phyloP scores from a whole-genome alignment of 1,140 invertebrate species.

The Drosophila littoralis region DNA sequence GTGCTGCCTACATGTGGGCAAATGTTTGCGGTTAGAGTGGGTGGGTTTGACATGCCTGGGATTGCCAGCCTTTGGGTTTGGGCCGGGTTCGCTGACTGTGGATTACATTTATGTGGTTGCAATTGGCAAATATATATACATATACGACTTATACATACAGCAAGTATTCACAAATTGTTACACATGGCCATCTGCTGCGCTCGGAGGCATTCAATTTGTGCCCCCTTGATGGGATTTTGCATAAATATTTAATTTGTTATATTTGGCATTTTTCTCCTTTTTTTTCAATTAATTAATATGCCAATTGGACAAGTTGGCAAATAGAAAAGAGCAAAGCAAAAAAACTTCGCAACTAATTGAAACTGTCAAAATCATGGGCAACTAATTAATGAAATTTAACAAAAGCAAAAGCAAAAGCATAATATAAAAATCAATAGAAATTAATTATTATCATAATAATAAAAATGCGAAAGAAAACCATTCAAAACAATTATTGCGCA shows the following conservation, averaged over 20 bases:
- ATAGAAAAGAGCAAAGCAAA: constrained; percentile 22
- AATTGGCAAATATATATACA: constrained; percentile 38
- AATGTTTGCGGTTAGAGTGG: constrained; percentile 71
- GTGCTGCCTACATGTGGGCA: constrained; percentile 70
- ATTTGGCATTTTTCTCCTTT: not conserved
- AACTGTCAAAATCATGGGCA: constrained; percentile 63
- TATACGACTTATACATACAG: not conserved
- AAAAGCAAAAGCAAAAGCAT: constrained; percentile 20
- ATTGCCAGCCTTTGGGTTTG: not conserved
- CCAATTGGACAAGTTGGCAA: constrained; percentile 51
- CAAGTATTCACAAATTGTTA: constrained; percentile 44
- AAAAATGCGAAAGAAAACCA: constrained; percentile 35
- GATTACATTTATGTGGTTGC: constrained; percentile 79
- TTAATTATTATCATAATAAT: constrained; percentile 52
- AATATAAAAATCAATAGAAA: constrained; percentile 58
- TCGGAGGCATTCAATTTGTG: constrained; percentile 17
- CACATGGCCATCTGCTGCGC: constrained; percentile 31
- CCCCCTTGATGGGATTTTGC: constrained; percentile 20
- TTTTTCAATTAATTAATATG: constrained; percentile 44
- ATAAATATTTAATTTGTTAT: constrained; percentile 7
- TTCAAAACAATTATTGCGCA: constrained; percentile 48
- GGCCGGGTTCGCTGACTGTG: constrained; percentile 41
- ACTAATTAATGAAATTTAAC: constrained; percentile 65
- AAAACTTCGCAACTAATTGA: constrained; percentile 55
- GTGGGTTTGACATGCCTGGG: constrained; percentile 2